Percentiles rank a stretch among this genome's conserved stretches.
phyloP scores from a whole-genome alignment of 2,888 invertebrate species.

The Aleiodes leptofemur region DNA sequence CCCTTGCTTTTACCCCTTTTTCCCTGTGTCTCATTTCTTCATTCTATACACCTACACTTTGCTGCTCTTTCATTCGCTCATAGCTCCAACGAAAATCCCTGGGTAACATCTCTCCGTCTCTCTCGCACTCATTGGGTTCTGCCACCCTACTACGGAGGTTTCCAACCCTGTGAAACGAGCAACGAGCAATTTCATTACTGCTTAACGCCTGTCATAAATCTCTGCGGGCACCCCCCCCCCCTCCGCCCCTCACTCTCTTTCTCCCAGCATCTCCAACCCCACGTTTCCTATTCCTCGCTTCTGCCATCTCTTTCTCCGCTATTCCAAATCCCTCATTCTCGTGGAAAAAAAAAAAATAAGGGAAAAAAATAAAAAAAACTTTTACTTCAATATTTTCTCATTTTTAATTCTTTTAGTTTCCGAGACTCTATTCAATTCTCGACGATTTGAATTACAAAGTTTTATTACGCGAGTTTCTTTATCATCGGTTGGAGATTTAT shows the following conservation, averaged over 20 bases:
- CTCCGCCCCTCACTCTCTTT: constrained; percentile 47
- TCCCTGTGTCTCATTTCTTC: constrained; percentile 42
- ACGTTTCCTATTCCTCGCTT: constrained; percentile 46
- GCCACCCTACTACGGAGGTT: constrained; percentile 55
- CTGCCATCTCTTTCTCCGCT: constrained; percentile 42
- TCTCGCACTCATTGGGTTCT: constrained; percentile 61
- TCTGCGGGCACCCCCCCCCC: constrained; percentile 67
- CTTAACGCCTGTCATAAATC: constrained; percentile 77
- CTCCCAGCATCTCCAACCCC: constrained; percentile 56
- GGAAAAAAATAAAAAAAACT: no score
- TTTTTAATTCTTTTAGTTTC: constrained; percentile 24
- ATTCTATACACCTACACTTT: constrained; percentile 27
- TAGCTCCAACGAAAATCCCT: no score
- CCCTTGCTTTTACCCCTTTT: constrained; percentile 48
- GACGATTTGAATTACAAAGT: constrained; percentile 37
- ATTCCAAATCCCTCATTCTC: constrained; percentile 32
- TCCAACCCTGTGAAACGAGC: constrained; percentile 70
- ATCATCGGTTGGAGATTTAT: not conserved
- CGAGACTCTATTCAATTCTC: constrained; percentile 48
- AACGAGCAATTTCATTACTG: constrained; percentile 77
- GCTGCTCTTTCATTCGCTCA: constrained; percentile 22
- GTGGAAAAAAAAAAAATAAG: not conserved
- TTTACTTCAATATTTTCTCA: constrained; percentile 39
- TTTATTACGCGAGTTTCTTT: constrained; percentile 27
- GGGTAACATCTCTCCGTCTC: constrained; percentile 32